phyloP scores from a whole-genome alignment of 2,113 vertebrate genomes.

The Mustelus asterias region DNA sequence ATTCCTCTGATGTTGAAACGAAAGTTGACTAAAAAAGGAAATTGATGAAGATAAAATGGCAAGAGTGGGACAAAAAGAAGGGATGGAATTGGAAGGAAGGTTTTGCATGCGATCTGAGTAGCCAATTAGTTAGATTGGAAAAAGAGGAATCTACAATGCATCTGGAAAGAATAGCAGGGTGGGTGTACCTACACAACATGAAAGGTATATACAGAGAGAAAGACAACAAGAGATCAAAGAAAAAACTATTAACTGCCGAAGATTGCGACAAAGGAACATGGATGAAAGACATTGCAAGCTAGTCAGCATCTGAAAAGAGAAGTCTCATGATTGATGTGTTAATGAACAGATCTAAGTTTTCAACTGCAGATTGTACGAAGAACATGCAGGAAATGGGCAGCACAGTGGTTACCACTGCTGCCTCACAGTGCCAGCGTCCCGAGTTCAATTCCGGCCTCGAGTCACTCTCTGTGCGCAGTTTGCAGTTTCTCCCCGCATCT shows the following conservation, averaged over 20 bases:
- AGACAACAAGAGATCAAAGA: background rate
- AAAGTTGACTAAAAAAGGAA: background rate
- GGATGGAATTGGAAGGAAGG: no score
- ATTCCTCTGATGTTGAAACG: background rate
- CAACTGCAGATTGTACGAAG: background rate
- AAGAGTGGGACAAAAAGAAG: background rate
- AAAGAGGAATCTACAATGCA: background rate
- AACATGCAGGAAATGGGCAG: background rate
- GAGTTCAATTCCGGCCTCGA: no score
- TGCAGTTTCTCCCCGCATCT: no score
- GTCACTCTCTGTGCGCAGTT: no score
- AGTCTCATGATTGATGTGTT: background rate
- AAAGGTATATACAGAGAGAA: background rate
- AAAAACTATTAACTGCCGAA: background rate
- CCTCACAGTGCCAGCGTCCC: no score
- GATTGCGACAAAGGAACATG: background rate
- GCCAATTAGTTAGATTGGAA: background rate
- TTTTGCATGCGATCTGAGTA: background rate
- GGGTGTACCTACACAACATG: no score
- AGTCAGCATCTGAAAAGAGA: background rate
- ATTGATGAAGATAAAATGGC: background rate
- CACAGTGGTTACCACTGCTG: no score
- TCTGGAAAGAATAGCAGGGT: background rate
- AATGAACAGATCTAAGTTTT: background rate
- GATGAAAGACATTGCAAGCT: background rate